A percentile compares a stretch with the other conserved stretches of the same genome.
phyloP scores from a whole-genome alignment of 2,888 invertebrate genomes.

The Gymnoscelis rufifasciata region DNA sequence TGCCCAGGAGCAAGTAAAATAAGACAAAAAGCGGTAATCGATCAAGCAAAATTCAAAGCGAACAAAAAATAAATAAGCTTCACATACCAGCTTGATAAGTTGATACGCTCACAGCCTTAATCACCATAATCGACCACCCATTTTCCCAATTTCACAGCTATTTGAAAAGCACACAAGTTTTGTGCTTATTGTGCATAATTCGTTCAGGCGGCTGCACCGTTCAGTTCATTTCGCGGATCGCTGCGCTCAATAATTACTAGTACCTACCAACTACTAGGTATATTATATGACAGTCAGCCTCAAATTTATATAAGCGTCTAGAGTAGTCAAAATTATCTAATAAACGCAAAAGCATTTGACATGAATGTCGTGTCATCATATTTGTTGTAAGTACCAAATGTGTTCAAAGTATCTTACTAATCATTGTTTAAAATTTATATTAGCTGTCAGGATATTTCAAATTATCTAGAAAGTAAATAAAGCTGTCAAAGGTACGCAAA shows the following conservation, averaged over 20 bases:
- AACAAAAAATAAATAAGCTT: background rate
- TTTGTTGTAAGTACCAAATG: too few species aligned
- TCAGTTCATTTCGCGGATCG: slow-evolving; percentile 60
- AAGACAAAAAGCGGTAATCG: slow-evolving; percentile 9
- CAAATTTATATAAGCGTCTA: too few species aligned
- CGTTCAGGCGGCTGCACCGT: slow-evolving; percentile 34
- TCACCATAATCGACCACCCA: slow-evolving; percentile 29
- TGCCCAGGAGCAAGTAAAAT: slow-evolving; percentile 13
- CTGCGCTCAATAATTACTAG: slow-evolving; percentile 56
- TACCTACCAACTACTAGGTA: too few species aligned
- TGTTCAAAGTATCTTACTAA: too few species aligned
- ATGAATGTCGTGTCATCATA: too few species aligned
- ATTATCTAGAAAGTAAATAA: too few species aligned
- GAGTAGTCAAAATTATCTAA: too few species aligned
- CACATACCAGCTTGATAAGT: slow-evolving; percentile 1
- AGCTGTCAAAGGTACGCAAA: too few species aligned
- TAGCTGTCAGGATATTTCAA: too few species aligned
- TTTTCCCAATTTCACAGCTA: slow-evolving; percentile 42
- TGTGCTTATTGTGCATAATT: slow-evolving; percentile 30
- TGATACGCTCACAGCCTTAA: slow-evolving; percentile 7
- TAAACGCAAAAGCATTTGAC: too few species aligned
- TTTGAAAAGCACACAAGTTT: slow-evolving; percentile 34
- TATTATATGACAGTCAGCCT: too few species aligned
- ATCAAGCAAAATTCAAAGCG: slow-evolving; percentile 4
- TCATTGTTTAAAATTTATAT: too few species aligned